Base-by-base conservation (phyloP, 2,113 vertebrate species). In the Serilophus lunatus region DNA sequence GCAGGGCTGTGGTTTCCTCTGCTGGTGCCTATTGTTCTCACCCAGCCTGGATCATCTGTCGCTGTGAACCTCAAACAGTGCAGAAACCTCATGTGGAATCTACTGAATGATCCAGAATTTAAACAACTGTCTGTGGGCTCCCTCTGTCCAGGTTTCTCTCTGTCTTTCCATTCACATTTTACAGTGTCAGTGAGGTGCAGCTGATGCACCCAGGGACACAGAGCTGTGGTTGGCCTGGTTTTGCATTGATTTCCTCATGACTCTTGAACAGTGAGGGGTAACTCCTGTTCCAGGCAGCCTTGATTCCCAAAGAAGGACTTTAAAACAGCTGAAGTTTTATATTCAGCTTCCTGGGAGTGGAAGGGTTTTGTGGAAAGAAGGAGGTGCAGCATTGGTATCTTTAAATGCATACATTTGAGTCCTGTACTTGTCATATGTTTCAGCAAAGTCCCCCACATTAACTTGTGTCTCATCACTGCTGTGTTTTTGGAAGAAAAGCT, bases 1-100 rank as follows among this genome's bases (percentile, higher is more conserved):
- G 33, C 51, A 44, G 10, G 0, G 0, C 42, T n/a, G 31, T 23
- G 17, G 7, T 45, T 63, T 61, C 56, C 18, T 45, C 42, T 88
- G 40, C 76, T 74, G 5, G 0, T 29, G 29, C 9, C 36, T 4
- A 19, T 68, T 38, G 19, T 45, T 90, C 45, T 92, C 56, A 23
- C 33, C 33, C 14, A 35, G 1, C 23, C 54, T 35, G 45, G 18
- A 3, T 45, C 31, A 7, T 36, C 31, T 82, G 16, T 28, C 31
- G 29, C 31, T n/a, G 23, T 22, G 51, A 84, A 66, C 42, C 51
- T 47, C 63, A 47, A 86, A 15, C 26, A 38, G 26, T 50, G 78
- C 33, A 51, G 53, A 66, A 54, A 26, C 14, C 26, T 38, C 8
- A 2, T 13, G 9, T 5, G 11, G 38, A 79, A 16, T 26, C 71